These are phyloP conservation scores for Hylaea fasciaria DNA, from an alignment of 2,888 invertebrate genomes.

Conservation along the genomic window DNA sequence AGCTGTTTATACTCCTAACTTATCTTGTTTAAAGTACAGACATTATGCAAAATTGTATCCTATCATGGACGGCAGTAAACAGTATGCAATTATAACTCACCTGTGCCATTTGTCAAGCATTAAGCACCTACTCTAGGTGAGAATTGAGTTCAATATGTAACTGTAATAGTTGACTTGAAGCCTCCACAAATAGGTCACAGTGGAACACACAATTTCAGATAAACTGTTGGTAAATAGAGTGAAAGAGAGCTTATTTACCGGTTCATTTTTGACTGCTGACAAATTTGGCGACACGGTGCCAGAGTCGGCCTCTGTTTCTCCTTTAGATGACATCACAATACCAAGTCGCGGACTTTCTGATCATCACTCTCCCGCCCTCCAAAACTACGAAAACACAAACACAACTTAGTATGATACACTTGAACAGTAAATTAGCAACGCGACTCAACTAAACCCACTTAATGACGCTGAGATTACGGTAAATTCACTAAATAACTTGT, in stretches of 20 bases:
- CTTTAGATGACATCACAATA: constrained; percentile 85
- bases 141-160: constrained; percentile 29
- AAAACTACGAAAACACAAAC: constrained; percentile 69
- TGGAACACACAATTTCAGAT: constrained; percentile 27
- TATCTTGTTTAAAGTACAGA: constrained; percentile 13
- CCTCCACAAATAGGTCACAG: constrained; percentile 24
- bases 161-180: constrained; percentile 27
- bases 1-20: constrained; percentile 15
- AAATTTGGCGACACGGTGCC: constrained; percentile 82
- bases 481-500: constrained; percentile 69
- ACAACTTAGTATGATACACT: constrained; percentile 47
- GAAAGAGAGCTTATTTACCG: constrained; percentile 57
- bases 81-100: constrained; percentile 31
- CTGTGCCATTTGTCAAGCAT: constrained; percentile 31
- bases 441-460: constrained; percentile 44
- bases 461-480: constrained; percentile 48
- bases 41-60: constrained; percentile 21
- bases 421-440: constrained; percentile 40
- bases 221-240: constrained; percentile 29
- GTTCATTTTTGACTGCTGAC: constrained; percentile 78
- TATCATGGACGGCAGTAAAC: constrained; percentile 28
- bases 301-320: constrained; percentile 84
- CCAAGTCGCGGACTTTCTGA: constrained; percentile 75
- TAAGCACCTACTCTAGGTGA: constrained; percentile 9
- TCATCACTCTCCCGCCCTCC: constrained; percentile 82